Evolutionary conservation across 64 coral and sea anemone species (phyloP).

Genomic region (Pachyseris speciosa): DNA sequence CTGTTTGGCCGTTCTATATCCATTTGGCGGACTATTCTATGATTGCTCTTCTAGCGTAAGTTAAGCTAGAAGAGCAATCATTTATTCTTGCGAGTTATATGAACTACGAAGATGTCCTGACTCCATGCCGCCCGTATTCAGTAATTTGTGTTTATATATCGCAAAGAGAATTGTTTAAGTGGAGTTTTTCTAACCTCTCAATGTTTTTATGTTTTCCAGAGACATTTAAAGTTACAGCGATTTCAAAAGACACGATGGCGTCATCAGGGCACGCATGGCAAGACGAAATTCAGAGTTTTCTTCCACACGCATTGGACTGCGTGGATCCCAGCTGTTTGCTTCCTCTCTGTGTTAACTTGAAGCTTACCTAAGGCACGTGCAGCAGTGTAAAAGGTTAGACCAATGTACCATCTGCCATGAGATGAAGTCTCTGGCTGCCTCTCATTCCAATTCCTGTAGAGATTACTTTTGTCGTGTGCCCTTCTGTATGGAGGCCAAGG

Average conservation of each 20-base stretch:
- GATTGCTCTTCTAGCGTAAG: too few relatives aligned
- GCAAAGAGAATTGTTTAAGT: too few relatives aligned
- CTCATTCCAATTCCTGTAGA: slow-evolving; percentile 25
- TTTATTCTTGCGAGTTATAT: too few relatives aligned
- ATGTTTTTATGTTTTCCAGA: too few relatives aligned
- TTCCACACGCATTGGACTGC: slow-evolving; percentile 37
- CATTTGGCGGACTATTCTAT: too few relatives aligned
- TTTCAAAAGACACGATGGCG: neutral
- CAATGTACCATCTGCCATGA: slow-evolving; percentile 10
- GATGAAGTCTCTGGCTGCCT: slow-evolving; percentile 12
- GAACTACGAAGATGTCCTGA: too few relatives aligned
- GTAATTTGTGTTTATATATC: too few relatives aligned
- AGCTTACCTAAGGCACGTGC: slow-evolving; percentile 12
- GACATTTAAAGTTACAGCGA: too few relatives aligned
- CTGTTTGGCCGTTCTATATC: too few relatives aligned
- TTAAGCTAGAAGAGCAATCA: too few relatives aligned
- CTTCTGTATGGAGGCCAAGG: slow-evolving; percentile 32
- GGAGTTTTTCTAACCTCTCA: too few relatives aligned
- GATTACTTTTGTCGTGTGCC: slow-evolving; percentile 27
- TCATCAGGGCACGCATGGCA: slow-evolving; percentile 1
- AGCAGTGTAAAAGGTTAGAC: neutral
- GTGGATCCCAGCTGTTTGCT: neutral
- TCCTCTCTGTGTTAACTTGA: slow-evolving; percentile 43
- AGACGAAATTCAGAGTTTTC: slow-evolving; percentile 23
- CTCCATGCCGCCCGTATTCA: too few relatives aligned